Evolutionary conservation across 92 coral and sea anemone species (phyloP), one percentile per base, ranked within the genome.

Genomic region (Porites cylindrica): DNA sequence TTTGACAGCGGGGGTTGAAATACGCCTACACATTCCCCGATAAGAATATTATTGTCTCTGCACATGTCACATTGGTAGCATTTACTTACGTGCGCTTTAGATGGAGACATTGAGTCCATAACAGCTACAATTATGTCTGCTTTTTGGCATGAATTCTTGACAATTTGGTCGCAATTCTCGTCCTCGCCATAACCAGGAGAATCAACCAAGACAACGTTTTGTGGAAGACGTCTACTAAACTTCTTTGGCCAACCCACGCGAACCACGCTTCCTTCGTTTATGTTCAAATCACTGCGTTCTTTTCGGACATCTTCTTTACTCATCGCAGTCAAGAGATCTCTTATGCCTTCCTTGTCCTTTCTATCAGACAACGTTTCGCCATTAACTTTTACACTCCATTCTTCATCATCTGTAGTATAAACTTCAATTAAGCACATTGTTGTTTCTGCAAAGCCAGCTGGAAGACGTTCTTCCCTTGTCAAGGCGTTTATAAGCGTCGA

Each of bases 101-200:
- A 12, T 1, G 80, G 80, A 4, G 20, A 3, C 66, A 1, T 13
- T 14, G 14, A 2, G 6, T 54, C 66, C 66, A 76, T 56, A 56
- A 76, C 80, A 54, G 80, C 80, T 20, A 76, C 80, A 56, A 54
- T 58, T 26, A 76, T 23, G 7, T 76, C 66, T 23, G 80, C 66
- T 16, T 23, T 24, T 16, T 76, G 13, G 80, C 80, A 76, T 2
- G 51, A 21, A 9, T 76, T 3, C 2, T 1, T 53, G 47, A 75
- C 51, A 58, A 53, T 20, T 21, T 75, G 2, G 20, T 12, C 5
- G 65, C 7, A 7, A 1, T 26, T 14, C 0, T 4, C 1, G 5
- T 13, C 12, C 79, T 53, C 51, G 1, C 66, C 67, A 20, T 23
- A 54, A 56, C 67, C 67, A 4, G 80, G 80, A 21, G 80, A 21